These are phyloP conservation scores for Misgurnus anguillicaudatus DNA, from an alignment of 2,113 vertebrate genomes.

Conservation along the genomic window DNA sequence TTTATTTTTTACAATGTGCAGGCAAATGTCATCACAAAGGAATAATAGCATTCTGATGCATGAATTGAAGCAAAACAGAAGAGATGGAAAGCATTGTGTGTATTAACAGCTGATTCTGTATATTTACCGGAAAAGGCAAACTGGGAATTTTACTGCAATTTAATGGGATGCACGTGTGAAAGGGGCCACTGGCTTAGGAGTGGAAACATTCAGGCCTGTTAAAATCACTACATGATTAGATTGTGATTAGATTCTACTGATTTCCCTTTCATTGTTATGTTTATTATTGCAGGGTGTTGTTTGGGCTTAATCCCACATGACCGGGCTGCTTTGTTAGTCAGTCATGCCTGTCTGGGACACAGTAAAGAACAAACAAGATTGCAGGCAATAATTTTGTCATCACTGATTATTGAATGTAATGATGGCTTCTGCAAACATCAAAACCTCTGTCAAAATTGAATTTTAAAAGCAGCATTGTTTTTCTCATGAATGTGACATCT, in stretches of 20 bases:
- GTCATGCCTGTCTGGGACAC: constrained; percentile 52
- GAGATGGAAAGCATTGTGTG: too few species aligned
- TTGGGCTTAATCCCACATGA: constrained; percentile 20
- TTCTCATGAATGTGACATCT: too few species aligned
- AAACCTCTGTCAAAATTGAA: background rate
- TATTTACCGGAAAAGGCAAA: too few species aligned
- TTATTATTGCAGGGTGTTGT: constrained; percentile 32
- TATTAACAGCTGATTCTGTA: too few species aligned
- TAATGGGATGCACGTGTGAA: too few species aligned
- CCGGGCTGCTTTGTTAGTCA: constrained; percentile 46
- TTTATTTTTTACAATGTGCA: too few species aligned
- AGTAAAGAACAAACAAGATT: constrained; percentile 47
- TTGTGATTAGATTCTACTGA: constrained; percentile 29
- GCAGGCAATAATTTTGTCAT: constrained; percentile 49
- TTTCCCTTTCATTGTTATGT: constrained; percentile 36
- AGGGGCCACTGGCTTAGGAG: constrained; percentile 29
- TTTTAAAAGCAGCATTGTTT: too few species aligned
- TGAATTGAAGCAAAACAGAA: too few species aligned
- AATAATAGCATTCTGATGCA: too few species aligned
- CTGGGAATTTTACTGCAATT: too few species aligned
- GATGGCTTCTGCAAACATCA: background rate
- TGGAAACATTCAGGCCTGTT: constrained; percentile 32
- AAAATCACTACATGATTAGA: constrained; percentile 40
- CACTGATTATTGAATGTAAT: constrained; percentile 39
- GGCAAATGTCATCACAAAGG: too few species aligned